Evolutionary conservation across 2,113 vertebrate species (phyloP).

Genomic region (Urocynchramus pylzowi): DNA sequence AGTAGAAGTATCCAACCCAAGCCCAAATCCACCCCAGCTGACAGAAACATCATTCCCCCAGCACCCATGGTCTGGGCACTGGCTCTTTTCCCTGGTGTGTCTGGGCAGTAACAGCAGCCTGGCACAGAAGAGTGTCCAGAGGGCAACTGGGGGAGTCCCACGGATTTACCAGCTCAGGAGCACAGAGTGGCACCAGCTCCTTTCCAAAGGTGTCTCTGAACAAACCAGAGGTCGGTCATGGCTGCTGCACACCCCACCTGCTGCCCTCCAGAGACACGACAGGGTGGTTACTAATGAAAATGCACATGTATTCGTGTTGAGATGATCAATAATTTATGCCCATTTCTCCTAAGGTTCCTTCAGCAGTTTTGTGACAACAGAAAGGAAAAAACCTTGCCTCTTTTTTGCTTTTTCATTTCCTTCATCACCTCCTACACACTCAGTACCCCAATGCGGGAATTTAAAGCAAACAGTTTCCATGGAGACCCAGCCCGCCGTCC

Average conservation of each 20-base stretch:
- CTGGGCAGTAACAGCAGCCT: neutral
- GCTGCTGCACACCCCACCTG: neutral
- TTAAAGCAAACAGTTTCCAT: constrained; percentile 87
- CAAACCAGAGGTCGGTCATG: neutral
- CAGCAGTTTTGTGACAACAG: constrained; percentile 64
- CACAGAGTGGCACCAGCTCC: neutral
- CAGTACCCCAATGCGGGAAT: constrained; percentile 74
- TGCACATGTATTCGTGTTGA: neutral
- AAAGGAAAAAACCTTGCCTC: constrained; percentile 25
- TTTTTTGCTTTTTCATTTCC: constrained; percentile 49
- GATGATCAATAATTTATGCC: constrained; percentile 65
- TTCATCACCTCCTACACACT: constrained; percentile 70
- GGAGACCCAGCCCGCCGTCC: constrained; percentile 75
- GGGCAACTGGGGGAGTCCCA: neutral
- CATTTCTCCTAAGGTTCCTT: neutral
- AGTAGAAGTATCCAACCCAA: neutral
- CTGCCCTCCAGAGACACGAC: neutral
- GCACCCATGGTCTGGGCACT: accelerated
- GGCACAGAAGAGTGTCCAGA: neutral
- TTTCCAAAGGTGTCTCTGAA: neutral
- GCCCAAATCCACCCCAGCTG: accelerated
- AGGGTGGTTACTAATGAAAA: constrained; percentile 43
- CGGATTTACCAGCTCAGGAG: neutral
- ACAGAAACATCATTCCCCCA: neutral
- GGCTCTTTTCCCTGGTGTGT: neutral